phyloP scores from a whole-genome alignment of 2,113 vertebrate species.

The Catagonus wagneri region DNA sequence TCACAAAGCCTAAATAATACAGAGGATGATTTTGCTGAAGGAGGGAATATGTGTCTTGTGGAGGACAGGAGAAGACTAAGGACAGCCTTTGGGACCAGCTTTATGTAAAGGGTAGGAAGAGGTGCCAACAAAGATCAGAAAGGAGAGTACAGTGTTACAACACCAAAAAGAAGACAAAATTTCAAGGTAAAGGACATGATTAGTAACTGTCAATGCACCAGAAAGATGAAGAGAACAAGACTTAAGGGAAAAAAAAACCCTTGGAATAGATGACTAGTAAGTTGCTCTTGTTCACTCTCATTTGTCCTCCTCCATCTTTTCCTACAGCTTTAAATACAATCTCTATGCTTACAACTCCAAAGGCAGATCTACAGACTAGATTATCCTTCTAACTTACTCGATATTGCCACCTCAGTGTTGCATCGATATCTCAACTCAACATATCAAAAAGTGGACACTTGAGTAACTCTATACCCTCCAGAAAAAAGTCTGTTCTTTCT shows the following conservation, averaged over 20 bases:
- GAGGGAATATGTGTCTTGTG: background rate
- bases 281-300: background rate
- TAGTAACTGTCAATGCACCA: background rate
- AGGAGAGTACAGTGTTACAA: background rate
- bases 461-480: background rate
- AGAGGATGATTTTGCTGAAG: background rate
- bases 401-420: background rate
- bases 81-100: background rate
- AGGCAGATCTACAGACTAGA: background rate
- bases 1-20: background rate
- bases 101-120: background rate
- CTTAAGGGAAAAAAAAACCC: too few species aligned
- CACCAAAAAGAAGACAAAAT: background rate
- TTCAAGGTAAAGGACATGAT: background rate
- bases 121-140: background rate
- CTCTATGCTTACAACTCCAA: background rate
- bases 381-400: slow-evolving; percentile 10
- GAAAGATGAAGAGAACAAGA: background rate
- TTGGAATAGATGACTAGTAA: background rate
- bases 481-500: background rate
- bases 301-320: background rate
- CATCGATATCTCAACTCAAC: background rate
- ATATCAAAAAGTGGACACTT: background rate
- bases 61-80: background rate
- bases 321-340: background rate